Percentiles rank a stretch among this genome's conserved stretches.
Evolutionary conservation across 2,113 vertebrate species (phyloP).

Genomic region (Callorhinus ursinus): DNA sequence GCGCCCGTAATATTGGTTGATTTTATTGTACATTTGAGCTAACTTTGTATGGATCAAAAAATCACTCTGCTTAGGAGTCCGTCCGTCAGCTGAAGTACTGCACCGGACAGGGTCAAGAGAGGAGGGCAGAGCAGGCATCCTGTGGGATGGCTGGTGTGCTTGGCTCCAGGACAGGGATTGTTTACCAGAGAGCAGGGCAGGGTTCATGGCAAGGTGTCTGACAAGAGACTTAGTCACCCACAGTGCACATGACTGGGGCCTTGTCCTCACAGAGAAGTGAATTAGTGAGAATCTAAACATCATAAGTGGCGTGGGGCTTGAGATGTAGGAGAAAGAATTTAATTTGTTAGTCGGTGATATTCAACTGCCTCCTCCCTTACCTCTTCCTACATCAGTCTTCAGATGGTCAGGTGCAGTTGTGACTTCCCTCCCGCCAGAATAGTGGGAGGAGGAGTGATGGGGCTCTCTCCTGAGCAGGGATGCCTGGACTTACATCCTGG

Average conservation of each 20-base stretch:
- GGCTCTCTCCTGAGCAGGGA: neutral
- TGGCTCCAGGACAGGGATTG: neutral
- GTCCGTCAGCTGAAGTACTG: neutral
- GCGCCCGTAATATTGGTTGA: neutral
- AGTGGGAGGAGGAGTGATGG: neutral
- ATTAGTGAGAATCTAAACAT: neutral
- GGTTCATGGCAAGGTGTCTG: slow-evolving; percentile 47
- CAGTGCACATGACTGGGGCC: neutral
- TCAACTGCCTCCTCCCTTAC: neutral
- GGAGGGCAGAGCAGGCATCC: neutral
- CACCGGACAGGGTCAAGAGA: neutral
- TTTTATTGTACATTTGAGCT: neutral
- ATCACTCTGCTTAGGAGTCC: neutral
- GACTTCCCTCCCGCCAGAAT: neutral
- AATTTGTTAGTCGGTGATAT: neutral
- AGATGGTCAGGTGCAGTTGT: neutral
- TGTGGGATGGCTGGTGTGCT: neutral
- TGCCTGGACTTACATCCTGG: neutral
- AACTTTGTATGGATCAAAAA: neutral
- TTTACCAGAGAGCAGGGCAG: slow-evolving; percentile 34
- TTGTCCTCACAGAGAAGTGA: slow-evolving; percentile 12
- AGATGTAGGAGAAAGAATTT: neutral
- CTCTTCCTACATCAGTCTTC: neutral
- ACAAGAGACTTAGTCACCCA: slow-evolving; percentile 9
- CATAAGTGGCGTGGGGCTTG: neutral